Evolutionary conservation across 2,113 vertebrate genomes (phyloP), one percentile per base, ranked within the genome.

Genomic region (Meleagris gallopavo): DNA sequence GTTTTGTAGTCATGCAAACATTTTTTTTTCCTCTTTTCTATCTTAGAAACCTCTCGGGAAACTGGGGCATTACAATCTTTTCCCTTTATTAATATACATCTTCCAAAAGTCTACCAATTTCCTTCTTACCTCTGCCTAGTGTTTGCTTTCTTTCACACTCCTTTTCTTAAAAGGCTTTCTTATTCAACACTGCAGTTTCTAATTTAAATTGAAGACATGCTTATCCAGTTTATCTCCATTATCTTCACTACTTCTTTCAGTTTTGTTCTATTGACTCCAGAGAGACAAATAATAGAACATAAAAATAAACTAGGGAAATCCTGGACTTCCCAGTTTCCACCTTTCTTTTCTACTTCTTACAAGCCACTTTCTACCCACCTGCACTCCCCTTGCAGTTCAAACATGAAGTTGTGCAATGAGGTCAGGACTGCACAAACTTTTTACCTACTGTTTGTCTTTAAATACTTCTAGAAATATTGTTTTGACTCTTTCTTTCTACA

Each of bases 61-160:
- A 89, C 30, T 66, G 0, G 1, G 34, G 72, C 50, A 85, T 80
- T 73, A 52, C 43, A 83, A 90, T 55, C 6, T 2, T 55, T 64
- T 82, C 78, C 48, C 10, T 43, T 91, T 89, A 74, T 89, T 91
- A 94, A 88, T 7, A 91, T 41, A 22, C 65, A 57, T 52, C 52
- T 90, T 57, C 64, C 22, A 76, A 4, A 6, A 71, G 55, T 55
- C 60, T 30, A 71, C 32, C 29, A 88, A 88, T 91, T 88, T 74
- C 52, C n/a, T 77, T 88, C 45, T 73, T 54, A 77, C 71, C n/a
- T 77, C 25, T 58, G 93, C 48, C 24, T 48, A 85, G n/a, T 29
- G 36, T 36, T 66, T 86, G 69, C 11, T 22, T 87, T 84, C 58
- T 89, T 91, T 79, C 52, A 84, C 10, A 57, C 32, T 48, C 29